Base-by-base conservation (phyloP, 2,888 invertebrate genomes). In the Eilema caniola region DNA sequence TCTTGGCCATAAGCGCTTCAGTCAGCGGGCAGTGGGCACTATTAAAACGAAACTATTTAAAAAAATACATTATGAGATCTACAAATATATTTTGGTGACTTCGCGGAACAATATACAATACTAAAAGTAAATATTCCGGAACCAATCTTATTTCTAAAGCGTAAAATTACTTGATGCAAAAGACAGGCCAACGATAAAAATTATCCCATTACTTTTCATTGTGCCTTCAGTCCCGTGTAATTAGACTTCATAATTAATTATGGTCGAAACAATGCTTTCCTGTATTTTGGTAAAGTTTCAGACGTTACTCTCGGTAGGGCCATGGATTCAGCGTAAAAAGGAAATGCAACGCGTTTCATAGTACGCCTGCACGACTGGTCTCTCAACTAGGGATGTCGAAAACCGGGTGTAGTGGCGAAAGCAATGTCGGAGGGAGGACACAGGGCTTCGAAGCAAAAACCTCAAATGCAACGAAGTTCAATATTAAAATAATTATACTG, bases 221-320 rank as follows among this genome's bases (percentile, higher is more conserved):
- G 73, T 71, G 16, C 72, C 23, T 24, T 37, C 25, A 67, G 71
- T 25, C 33, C 23, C 3, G 23, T 60, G 33, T 79, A 82, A 81
- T 81, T 82, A 77, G 74, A 68, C 63, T 62, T 66, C 69, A 67
- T 82, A 82, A 79, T 82, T 82, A 81, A 82, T 79, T 74, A 72
- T 74, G 71, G 62, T 62, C 41, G 53, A 72, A 76, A 78, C 75
- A 81, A 76, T 79, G 73, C 67, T 67, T 78, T 73, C 66, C 47
- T 62, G 73, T 71, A 72, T 72, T 75, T n/a, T 14, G 57, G 28
- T 14, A 23, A 66, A 74, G 66, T 72, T 77, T 76, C 28, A 59
- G 62, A 66, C 65, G 28, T 66, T 73, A 56, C 68, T 70, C 67
- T 67, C 1, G 24, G 24, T 37, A 16, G 37, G 56, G 61, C 61